Percentiles rank a stretch among this genome's conserved stretches.
These are phyloP conservation scores for Morone chrysops DNA, from an alignment of 2,113 vertebrate species.

Conservation along the genomic window DNA sequence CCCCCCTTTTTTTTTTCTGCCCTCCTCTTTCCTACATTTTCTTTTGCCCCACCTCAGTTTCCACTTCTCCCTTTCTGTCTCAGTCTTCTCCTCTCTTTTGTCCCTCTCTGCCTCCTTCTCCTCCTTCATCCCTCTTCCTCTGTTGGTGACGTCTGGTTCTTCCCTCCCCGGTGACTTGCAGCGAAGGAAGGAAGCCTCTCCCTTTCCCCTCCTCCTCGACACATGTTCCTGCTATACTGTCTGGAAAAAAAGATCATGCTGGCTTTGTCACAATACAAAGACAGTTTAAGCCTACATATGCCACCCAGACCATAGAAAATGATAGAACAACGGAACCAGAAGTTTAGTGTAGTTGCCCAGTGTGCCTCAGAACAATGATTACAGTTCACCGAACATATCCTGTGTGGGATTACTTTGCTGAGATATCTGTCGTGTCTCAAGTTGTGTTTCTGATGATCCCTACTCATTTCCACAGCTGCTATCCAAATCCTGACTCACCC, in stretches of 20 bases:
- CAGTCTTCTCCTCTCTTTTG: slow-evolving; percentile 8
- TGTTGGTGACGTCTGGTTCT: slow-evolving; percentile 50
- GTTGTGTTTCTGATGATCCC: slow-evolving; percentile 57
- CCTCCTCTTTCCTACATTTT: slow-evolving; percentile 18
- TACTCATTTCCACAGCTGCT: slow-evolving; percentile 47
- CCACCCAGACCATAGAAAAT: neutral
- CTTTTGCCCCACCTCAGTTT: slow-evolving; percentile 3
- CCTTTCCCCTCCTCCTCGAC: slow-evolving; percentile 74
- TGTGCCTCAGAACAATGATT: neutral
- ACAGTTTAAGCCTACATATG: neutral
- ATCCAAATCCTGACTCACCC: slow-evolving; percentile 61
- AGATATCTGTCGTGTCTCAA: slow-evolving; percentile 10
- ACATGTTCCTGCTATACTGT: slow-evolving; percentile 65
- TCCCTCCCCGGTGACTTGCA: slow-evolving; percentile 65
- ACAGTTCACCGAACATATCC: neutral
- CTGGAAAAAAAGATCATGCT: slow-evolving; percentile 34
- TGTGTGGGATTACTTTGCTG: neutral
- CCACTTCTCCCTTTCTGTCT: neutral
- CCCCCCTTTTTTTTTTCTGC: slow-evolving; percentile 8
- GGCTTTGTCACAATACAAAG: slow-evolving; percentile 32
- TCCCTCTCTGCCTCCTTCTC: slow-evolving; percentile 27
- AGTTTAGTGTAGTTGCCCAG: neutral
- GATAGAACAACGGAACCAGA: neutral
- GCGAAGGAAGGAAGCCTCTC: slow-evolving; percentile 81
- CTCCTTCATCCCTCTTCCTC: slow-evolving; percentile 54